Evolutionary conservation across 2,113 vertebrate genomes (phyloP), one percentile per base, ranked within the genome.

Genomic region (Dascyllus trimaculatus): DNA sequence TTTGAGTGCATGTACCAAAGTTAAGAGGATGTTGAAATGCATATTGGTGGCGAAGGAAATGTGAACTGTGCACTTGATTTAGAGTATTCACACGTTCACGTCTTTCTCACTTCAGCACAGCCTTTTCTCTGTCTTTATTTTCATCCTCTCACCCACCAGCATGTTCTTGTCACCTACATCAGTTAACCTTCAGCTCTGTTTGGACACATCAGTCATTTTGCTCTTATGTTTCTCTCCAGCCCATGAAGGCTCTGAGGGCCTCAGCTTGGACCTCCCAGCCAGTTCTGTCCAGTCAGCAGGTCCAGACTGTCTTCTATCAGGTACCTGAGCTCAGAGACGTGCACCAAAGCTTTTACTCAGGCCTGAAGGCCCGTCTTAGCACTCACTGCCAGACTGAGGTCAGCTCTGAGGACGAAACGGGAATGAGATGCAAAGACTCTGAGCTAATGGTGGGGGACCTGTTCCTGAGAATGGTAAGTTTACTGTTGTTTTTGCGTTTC

Each of bases 231-330:
- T 43, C 15, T 58, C 24, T 29, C 1, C 43, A 95, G 95, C 95
- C 95, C 26, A 87, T 95, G 93, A 95, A 95, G 81, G 94, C 94
- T 61, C 84, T 95, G 71, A 81, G 89, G 46, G 95, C 95, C 13
- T 85, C 94, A 45, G 95, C 94, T 0, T 88, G 94, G 40, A 95
- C 95, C 0, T 95, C 95, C n/a, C 92, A 95, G 89, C 95, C 95
- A 0, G 94, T 95, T 22, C 85, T 95, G 58, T 91, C 93, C 82
- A 71, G 74, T 29, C 91, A 82, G 22, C 81, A 95, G 84, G 90
- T 95, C 53, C 90, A 92, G 78, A 94, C 93, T 0, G 89, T 95
- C 64, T 95, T 95, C 82, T 95, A 93, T 70, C 94, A 95, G 84
- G 85, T 95, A 3, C 94, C 95, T 0, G 95, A 95, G 81, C 85